Percentiles rank a stretch among this genome's conserved stretches.
phyloP scores from a whole-genome alignment of 1,140 invertebrate genomes.

The Musca domestica region DNA sequence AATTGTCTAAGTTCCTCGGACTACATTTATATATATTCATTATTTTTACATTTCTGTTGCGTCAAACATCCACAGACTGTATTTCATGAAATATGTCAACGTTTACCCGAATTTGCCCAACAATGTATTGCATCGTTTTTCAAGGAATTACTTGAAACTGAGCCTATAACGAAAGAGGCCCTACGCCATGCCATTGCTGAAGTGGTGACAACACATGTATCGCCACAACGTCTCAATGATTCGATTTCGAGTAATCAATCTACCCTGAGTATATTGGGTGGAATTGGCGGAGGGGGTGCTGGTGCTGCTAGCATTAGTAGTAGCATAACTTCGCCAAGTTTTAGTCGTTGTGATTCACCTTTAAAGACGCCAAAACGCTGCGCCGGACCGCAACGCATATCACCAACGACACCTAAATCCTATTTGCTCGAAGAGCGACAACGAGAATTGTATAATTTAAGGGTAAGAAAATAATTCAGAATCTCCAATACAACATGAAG shows the following conservation, averaged over 20 bases:
- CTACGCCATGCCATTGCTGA: conserved; percentile 33
- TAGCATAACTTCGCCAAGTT: not conserved
- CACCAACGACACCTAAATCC: conserved; percentile 42
- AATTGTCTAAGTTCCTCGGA: conserved; percentile 31
- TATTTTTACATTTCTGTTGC: conserved; percentile 45
- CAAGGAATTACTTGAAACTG: conserved; percentile 28
- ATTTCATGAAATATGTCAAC: conserved; percentile 42
- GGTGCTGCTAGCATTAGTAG: not conserved
- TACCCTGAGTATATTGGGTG: conserved; percentile 1
- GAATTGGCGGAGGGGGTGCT: conserved; percentile 7
- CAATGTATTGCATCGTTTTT: conserved; percentile 37
- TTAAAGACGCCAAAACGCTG: conserved; percentile 17
- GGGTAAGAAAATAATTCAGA: conserved; percentile 27
- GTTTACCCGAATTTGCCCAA: conserved; percentile 33
- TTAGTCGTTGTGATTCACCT: conserved; percentile 10
- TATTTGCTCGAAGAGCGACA: conserved; percentile 38
- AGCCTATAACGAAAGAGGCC: conserved; percentile 27
- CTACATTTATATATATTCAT: conserved; percentile 40
- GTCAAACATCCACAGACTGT: conserved; percentile 34
- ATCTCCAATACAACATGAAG: not conserved
- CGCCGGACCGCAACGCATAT: conserved; percentile 18
- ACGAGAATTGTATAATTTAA: conserved; percentile 36
- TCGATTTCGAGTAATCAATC: not conserved
- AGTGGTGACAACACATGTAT: conserved; percentile 15
- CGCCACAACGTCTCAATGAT: not conserved